phyloP scores from a whole-genome alignment of 2,113 vertebrate genomes.

The Actenoides lindsayi region DNA sequence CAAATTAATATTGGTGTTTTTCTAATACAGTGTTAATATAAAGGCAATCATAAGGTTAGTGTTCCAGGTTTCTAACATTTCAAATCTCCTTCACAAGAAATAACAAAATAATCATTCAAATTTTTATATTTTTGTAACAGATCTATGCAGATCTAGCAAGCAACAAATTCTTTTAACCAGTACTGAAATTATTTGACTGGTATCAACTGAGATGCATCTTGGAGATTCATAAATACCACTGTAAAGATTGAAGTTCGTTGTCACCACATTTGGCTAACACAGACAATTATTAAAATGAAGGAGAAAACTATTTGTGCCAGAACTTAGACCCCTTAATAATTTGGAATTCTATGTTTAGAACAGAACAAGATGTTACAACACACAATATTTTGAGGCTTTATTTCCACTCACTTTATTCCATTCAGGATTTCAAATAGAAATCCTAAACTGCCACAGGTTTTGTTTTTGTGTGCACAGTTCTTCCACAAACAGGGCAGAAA shows the following conservation, averaged over 20 bases:
- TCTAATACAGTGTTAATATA: background rate
- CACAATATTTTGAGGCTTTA: slow-evolving; percentile 47
- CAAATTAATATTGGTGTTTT: background rate
- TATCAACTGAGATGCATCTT: background rate
- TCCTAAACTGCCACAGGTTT: slow-evolving; percentile 27
- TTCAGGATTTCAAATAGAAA: slow-evolving; percentile 56
- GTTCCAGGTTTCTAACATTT: background rate
- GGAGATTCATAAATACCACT: background rate
- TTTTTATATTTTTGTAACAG: background rate
- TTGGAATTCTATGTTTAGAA: slow-evolving; percentile 43
- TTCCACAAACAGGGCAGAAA: slow-evolving; percentile 51
- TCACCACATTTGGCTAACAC: background rate
- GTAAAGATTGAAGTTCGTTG: background rate
- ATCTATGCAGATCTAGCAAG: background rate
- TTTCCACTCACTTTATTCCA: slow-evolving; percentile 56
- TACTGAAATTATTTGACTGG: background rate
- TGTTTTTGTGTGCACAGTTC: slow-evolving; percentile 38
- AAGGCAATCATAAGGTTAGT: background rate
- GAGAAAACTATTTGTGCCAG: background rate
- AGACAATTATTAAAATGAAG: background rate
- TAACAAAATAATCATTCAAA: background rate
- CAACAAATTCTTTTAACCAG: background rate
- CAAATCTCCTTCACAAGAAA: background rate
- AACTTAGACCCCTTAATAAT: slow-evolving; percentile 18
- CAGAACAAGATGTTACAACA: slow-evolving; percentile 46